These are phyloP conservation scores for Alloplasta piceator DNA, from an alignment of 2,888 invertebrate genomes.

Conservation along the genomic window DNA sequence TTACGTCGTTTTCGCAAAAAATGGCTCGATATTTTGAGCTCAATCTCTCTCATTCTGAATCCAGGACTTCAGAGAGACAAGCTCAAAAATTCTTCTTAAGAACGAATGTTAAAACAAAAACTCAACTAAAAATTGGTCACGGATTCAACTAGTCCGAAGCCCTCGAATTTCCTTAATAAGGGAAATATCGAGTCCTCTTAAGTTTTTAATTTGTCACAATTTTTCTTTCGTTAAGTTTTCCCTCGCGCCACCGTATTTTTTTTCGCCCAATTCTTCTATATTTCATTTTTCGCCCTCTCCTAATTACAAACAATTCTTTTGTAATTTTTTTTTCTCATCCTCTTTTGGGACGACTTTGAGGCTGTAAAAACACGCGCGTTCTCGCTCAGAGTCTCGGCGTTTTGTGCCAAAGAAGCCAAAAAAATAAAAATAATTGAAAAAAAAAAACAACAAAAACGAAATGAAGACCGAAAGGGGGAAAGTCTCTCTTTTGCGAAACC, in stretches of 20 bases:
- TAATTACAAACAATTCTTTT: slow-evolving; percentile 58
- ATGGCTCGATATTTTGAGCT: too few relatives aligned
- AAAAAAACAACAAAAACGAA: slow-evolving; percentile 1
- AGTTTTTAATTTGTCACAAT: slow-evolving; percentile 23
- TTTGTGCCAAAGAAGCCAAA: slow-evolving; percentile 2
- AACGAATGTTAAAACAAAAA: too few relatives aligned
- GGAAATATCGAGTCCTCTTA: too few relatives aligned
- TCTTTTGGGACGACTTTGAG: slow-evolving; percentile 39
- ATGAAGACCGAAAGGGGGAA: slow-evolving; percentile 18
- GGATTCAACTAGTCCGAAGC: too few relatives aligned
- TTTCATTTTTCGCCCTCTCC: background rate
- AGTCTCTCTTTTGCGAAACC: slow-evolving; percentile 49
- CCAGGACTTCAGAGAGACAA: too few relatives aligned
- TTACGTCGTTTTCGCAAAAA: too few relatives aligned
- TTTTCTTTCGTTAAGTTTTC: slow-evolving; percentile 53
- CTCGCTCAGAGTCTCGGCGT: slow-evolving; percentile 2
- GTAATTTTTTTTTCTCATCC: slow-evolving; percentile 18
- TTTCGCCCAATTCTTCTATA: too few relatives aligned
- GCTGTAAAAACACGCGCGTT: slow-evolving; percentile 38
- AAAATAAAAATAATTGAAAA: background rate
- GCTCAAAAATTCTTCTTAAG: too few relatives aligned
- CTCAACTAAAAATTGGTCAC: too few relatives aligned
- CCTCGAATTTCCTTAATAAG: too few relatives aligned
- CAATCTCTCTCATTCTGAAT: too few relatives aligned
- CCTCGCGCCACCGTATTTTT: background rate